Evolutionary conservation across 1,140 invertebrate genomes (phyloP).

Genomic region (Apis dorsata): DNA sequence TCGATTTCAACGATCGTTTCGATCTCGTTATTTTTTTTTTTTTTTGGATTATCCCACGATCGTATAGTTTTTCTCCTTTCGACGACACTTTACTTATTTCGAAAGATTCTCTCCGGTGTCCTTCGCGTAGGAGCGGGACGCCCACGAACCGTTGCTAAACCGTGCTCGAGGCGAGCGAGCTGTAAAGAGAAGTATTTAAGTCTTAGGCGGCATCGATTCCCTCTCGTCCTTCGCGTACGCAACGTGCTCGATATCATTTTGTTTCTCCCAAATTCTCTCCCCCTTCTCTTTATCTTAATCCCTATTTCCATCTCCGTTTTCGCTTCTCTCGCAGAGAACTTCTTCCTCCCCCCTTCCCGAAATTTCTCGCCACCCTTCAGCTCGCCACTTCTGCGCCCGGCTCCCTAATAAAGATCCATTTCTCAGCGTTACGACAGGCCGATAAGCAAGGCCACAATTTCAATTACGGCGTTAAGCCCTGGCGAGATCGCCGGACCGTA

Average conservation of each 20-base stretch:
- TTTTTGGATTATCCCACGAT: neutral
- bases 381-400: slow-evolving; percentile 48
- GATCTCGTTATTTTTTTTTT: neutral
- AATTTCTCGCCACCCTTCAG: slow-evolving; percentile 39
- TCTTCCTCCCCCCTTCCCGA: neutral
- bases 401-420: slow-evolving; percentile 68
- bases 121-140: neutral
- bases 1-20: slow-evolving; percentile 15
- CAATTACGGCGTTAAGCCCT: slow-evolving; percentile 65
- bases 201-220: slow-evolving; percentile 15
- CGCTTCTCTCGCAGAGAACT: neutral
- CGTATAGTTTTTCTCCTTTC: neutral
- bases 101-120: neutral
- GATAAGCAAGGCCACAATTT: slow-evolving; percentile 70
- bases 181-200: slow-evolving; percentile 41
- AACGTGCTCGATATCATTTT: slow-evolving; percentile 56
- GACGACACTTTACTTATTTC: neutral
- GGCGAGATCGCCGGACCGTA: slow-evolving; percentile 61
- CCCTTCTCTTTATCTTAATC: slow-evolving; percentile 58
- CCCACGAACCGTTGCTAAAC: neutral
- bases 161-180: neutral
- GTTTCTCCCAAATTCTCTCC: slow-evolving; percentile 39
- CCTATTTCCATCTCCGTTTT: slow-evolving; percentile 24
- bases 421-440: slow-evolving; percentile 67
- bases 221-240: neutral